phyloP scores from a whole-genome alignment of 1,140 invertebrate genomes.

The Zaprionus capensis region DNA sequence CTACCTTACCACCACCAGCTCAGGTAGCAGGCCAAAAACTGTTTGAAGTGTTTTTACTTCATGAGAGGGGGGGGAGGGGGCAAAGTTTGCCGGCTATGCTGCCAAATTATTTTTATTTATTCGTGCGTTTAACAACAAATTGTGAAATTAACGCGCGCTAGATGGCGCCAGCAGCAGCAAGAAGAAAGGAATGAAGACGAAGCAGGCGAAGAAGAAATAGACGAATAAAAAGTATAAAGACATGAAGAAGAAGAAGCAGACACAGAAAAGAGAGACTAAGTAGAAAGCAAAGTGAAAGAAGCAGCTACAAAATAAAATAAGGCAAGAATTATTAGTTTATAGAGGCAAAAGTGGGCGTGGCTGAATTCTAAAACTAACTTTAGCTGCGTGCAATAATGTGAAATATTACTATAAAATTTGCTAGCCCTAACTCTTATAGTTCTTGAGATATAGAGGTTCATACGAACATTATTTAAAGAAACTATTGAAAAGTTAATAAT shows the following conservation, averaged over 20 bases:
- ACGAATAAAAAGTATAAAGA: not conserved
- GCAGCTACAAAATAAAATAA: not conserved
- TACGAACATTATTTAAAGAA: no score
- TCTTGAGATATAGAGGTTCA: no score
- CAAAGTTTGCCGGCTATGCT: slow-evolving; percentile 19
- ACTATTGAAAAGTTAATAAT: no score
- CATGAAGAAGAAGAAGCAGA: no score
- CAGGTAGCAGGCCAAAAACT: slow-evolving; percentile 60
- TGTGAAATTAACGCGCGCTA: slow-evolving; percentile 56
- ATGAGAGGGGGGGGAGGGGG: not conserved
- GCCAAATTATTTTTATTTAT: slow-evolving; percentile 79
- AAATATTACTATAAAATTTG: no score
- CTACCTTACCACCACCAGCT: not conserved
- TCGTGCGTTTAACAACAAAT: slow-evolving; percentile 64
- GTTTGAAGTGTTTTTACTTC: slow-evolving; percentile 64
- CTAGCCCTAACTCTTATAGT: no score
- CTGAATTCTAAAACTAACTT: no score
- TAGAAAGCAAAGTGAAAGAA: no score
- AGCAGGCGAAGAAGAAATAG: not conserved
- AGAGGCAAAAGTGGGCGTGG: no score
- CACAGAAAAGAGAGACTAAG: not conserved
- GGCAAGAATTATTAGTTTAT: no score
- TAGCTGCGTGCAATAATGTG: no score
- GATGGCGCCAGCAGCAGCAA: slow-evolving; percentile 41
- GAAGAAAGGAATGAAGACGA: not conserved